Base-by-base conservation (phyloP, 2,888 invertebrate genomes). In the Drosophila meridiana region DNA sequence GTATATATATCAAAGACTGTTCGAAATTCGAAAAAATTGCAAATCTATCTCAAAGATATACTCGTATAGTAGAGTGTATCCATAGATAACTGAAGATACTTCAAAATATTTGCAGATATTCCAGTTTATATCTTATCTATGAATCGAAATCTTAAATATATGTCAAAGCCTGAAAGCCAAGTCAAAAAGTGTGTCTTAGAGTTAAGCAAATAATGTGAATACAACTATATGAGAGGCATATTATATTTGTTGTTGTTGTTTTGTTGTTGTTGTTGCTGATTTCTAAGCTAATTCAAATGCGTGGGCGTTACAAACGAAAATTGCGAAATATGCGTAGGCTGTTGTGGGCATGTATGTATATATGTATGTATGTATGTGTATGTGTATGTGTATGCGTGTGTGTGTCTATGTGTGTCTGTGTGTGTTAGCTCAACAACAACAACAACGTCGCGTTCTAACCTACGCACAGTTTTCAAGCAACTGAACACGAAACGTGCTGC, bases 311-410 rank as follows among this genome's bases (percentile, higher is more conserved):
- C 83, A 86, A 90, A 87, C 90, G 90, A 87, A 90, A 90, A 55
- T 90, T 90, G 91, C 87, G 76, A 87, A 90, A 87, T 90, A 90
- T 87, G 91, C 89, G 87, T 87, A 82, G 87, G 87, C 69, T 60
- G 83, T 38, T 32, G 53, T 57, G 45, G 63, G 56, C 32, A 32
- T 30, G 36, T 2, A 7, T 56, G 28, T 28, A 8, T 4, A 30
- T 30, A 40, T 38, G 28, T 32, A 30, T 42, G n/a, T 55, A 11
- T 42, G 34, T 45, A 20, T 28, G 4, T 60, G 14, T 2, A 0
- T 4, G 0, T 14, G 28, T 52, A 28, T 42, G 28, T 53, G 28
- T 53, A 32, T 45, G 20, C 5, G n/a, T 43, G 45, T 45, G 45
- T 45, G 45, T n/a, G n/a, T n/a, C n/a, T n/a, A n/a, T n/a, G n/a